Conservation (phyloP, 2,888 invertebrate genomes). For the Neoscelio sp. region DNA sequence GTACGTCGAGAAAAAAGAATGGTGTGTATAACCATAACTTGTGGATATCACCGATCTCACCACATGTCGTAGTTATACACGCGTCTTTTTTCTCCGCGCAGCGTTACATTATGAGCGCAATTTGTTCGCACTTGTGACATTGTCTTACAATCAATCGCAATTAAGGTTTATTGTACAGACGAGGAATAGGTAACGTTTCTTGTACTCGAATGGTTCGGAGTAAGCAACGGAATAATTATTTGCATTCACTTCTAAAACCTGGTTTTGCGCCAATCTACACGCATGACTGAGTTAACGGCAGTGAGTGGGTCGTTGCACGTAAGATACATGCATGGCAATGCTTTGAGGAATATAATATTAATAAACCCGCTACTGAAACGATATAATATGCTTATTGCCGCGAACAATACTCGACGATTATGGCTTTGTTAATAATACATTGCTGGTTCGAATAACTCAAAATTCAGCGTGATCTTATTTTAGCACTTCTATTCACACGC, state of each 20-base stretch:
- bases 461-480: conserved; percentile 7
- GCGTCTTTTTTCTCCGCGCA: no score
- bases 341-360: conserved; percentile 53
- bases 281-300: conserved; percentile 68
- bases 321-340: conserved; percentile 44
- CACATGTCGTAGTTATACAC: no score
- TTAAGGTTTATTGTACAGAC: conserved; percentile 28
- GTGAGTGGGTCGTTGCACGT: conserved; percentile 64
- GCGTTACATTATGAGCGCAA: background rate
- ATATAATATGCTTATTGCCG: conserved; percentile 45
- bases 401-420: conserved; percentile 56
- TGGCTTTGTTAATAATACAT: conserved; percentile 32
- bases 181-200: conserved; percentile 1
- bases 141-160: conserved; percentile 40
- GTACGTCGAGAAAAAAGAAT: no score
- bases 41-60: no score
- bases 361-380: conserved; percentile 55
- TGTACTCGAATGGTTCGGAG: background rate
- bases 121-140: conserved; percentile 21
- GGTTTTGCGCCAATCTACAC: conserved; percentile 69
- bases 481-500: conserved; percentile 5
- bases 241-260: conserved; percentile 67
- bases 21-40: no score
- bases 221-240: conserved; percentile 57
- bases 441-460: conserved; percentile 27